phyloP scores from a whole-genome alignment of 2,888 invertebrate genomes.

The Lepidochrysops patricia region DNA sequence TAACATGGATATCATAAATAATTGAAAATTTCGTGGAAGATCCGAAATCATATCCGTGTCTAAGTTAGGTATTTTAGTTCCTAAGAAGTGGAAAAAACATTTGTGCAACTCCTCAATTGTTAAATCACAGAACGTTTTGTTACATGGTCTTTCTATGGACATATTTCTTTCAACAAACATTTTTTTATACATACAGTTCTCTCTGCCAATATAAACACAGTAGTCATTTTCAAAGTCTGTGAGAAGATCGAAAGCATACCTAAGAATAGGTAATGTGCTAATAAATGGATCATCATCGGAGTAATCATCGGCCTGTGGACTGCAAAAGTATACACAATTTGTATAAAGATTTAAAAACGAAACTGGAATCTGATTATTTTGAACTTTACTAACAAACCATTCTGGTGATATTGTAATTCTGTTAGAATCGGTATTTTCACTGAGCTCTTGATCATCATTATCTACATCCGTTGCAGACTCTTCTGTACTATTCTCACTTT shows the following conservation, averaged over 20 bases:
- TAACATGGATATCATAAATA: constrained; percentile 72
- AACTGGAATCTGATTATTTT: constrained; percentile 76
- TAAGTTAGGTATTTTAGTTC: constrained; percentile 46
- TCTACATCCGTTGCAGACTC: constrained; percentile 21
- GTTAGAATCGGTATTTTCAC: neutral
- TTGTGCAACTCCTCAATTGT: constrained; percentile 37
- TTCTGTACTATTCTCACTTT: constrained; percentile 18
- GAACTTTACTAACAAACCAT: constrained; percentile 80
- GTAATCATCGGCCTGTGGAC: constrained; percentile 83
- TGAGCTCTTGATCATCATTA: constrained; percentile 24
- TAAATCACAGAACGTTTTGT: constrained; percentile 38
- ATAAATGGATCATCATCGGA: constrained; percentile 73
- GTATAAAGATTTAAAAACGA: constrained; percentile 80
- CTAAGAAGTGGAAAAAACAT: constrained; percentile 66
- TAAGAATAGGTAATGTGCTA: constrained; percentile 76
- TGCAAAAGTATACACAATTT: constrained; percentile 77
- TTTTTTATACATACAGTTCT: constrained; percentile 44
- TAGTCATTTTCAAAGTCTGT: constrained; percentile 51
- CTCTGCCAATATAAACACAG: constrained; percentile 52
- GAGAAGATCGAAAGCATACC: constrained; percentile 71
- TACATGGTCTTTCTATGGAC: constrained; percentile 35
- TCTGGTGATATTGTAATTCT: constrained; percentile 29
- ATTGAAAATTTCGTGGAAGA: constrained; percentile 74
- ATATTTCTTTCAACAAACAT: constrained; percentile 38
- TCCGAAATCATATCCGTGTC: constrained; percentile 45